phyloP scores from a whole-genome alignment of 2,888 invertebrate genomes.

The Eucera pruinosa region DNA sequence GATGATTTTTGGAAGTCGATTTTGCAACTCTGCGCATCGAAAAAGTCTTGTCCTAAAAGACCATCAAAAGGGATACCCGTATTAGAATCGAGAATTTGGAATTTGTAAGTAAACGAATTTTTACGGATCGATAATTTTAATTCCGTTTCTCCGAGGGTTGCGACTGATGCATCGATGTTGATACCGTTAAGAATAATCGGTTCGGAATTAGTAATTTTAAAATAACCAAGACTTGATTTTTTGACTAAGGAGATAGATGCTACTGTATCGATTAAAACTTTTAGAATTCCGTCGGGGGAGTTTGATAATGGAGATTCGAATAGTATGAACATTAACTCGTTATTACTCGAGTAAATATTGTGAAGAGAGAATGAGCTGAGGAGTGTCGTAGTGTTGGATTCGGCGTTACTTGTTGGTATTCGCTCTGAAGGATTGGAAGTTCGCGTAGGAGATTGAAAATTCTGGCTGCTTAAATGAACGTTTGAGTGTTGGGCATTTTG shows the following conservation, averaged over 20 bases:
- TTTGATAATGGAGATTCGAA: constrained; percentile 11
- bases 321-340: constrained; percentile 7
- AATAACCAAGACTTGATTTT: not conserved
- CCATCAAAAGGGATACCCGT: too few relatives aligned
- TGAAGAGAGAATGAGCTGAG: constrained; percentile 7
- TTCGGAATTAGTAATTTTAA: not conserved
- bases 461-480: too few relatives aligned
- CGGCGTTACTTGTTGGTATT: too few relatives aligned
- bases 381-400: not conserved
- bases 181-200: constrained; percentile 13
- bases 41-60: too few relatives aligned
- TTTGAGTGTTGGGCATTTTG: too few relatives aligned
- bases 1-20: too few relatives aligned
- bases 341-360: not conserved
- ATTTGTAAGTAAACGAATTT: not conserved
- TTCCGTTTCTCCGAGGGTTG: constrained; percentile 23
- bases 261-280: constrained; percentile 21
- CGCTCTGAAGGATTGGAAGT: too few relatives aligned
- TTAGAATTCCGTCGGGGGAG: not conserved
- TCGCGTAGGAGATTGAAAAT: too few relatives aligned
- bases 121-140: not conserved
- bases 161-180: not conserved
- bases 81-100: too few relatives aligned
- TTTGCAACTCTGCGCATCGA: too few relatives aligned
- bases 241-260: constrained; percentile 13